Evolutionary conservation across 2,113 vertebrate genomes (phyloP).

Genomic region (Ibidorhyncha struthersii): DNA sequence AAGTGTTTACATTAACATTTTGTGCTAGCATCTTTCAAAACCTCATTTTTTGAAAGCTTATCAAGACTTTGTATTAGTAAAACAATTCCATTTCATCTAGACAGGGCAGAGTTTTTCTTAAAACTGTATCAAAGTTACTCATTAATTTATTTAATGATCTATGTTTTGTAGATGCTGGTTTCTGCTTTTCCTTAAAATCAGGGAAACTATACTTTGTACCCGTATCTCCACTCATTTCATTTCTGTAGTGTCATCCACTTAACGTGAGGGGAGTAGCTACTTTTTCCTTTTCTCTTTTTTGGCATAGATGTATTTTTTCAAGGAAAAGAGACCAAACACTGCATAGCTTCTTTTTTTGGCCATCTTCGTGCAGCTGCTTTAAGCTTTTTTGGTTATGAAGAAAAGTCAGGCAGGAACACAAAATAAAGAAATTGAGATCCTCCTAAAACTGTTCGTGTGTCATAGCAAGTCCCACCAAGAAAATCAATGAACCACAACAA

Average conservation of each 20-base stretch:
- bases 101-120: not conserved
- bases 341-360: fast-evolving
- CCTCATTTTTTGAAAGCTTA: not conserved
- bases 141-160: not conserved
- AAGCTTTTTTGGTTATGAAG: not conserved
- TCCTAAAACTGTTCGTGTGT: not conserved
- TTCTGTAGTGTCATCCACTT: not conserved
- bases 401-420: not conserved
- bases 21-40: not conserved
- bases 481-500: not conserved
- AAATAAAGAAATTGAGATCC: not conserved
- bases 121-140: not conserved
- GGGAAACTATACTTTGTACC: not conserved
- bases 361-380: not conserved
- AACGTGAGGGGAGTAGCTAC: not conserved
- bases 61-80: not conserved
- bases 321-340: not conserved
- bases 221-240: not conserved
- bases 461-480: not conserved
- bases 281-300: not conserved
- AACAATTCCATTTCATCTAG: not conserved
- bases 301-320: not conserved
- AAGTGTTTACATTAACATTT: not conserved
- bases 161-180: not conserved
- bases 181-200: not conserved